phyloP scores from a whole-genome alignment of 2,888 invertebrate genomes.

The Eristalis pertinax region DNA sequence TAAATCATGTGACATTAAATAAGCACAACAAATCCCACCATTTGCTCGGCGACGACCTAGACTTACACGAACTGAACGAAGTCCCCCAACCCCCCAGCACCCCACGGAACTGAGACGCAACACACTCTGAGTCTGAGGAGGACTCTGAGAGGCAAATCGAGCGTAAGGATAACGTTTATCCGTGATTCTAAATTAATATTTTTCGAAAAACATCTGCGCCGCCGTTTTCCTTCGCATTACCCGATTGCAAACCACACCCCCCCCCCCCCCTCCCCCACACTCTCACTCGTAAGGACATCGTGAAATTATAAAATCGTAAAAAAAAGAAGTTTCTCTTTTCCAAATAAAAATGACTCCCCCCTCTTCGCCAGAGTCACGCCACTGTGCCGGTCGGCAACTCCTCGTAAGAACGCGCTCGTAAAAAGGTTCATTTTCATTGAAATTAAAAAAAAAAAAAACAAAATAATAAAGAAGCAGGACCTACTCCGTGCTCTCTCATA shows the following conservation, averaged over 20 bases:
- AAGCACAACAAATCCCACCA: slow-evolving; percentile 72
- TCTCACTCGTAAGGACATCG: slow-evolving; percentile 28
- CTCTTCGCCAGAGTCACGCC: slow-evolving; percentile 6
- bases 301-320: slow-evolving; percentile 70
- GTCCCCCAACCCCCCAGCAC: background rate
- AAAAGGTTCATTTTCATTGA: slow-evolving; percentile 69
- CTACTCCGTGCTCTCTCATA: slow-evolving; percentile 55
- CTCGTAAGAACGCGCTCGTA: slow-evolving; percentile 41
- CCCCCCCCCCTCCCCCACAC: background rate
- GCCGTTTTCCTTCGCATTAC: slow-evolving; percentile 39
- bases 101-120: background rate
- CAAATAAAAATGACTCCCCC: slow-evolving; percentile 47
- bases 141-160: background rate
- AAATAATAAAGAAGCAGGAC: slow-evolving; percentile 9
- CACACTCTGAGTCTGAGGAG: background rate
- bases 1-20: slow-evolving; percentile 73
- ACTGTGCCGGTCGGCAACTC: background rate
- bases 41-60: slow-evolving; percentile 37
- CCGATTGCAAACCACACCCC: slow-evolving; percentile 52
- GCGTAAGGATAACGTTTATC: slow-evolving; percentile 68
- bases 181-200: slow-evolving; percentile 72
- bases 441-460: slow-evolving; percentile 48
- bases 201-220: slow-evolving; percentile 71
- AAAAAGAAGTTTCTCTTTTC: slow-evolving; percentile 15
- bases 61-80: background rate